Evolutionary conservation across 2,888 invertebrate species (phyloP), one percentile per base, ranked within the genome.

Genomic region (Chrysopilus asiliformis): DNA sequence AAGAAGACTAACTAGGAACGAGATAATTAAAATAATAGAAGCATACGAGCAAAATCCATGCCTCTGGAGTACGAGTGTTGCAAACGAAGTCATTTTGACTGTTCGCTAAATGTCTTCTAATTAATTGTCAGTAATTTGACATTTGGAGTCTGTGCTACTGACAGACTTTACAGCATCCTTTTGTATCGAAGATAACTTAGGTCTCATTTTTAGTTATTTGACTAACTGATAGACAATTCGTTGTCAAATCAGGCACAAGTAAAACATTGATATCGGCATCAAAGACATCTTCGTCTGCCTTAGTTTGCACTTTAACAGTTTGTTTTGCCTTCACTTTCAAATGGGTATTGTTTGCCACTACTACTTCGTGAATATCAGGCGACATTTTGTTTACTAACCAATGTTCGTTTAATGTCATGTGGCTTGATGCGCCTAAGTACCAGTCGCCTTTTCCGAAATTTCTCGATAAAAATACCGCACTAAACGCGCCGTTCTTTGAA

Each of bases 171-270:
- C 10, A 14, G 24, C 30, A 36, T 10, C 36, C 19, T 2, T 31
- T 19, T 4, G 2, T 19, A 10, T n/a, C 4, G 24, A 36, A 36
- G 14, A 4, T 30, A 8, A 36, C 36, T 9, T 4, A 15, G 4
- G 36, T 13, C 7, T 31, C 20, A 19, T 33, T 14, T 38, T 34
- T 16, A 16, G 36, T 36, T 4, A 43, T 41, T 31, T 38, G 20
- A 18, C 40, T 41, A 8, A 46, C 45, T 14, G 45, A 46, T 7
- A 47, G 31, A 29, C 45, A 40, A 27, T 47, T 47, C 12, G 34
- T 31, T 9, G 40, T 24, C 8, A 46, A 29, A 10, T 43, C 36
- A 17, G 42, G 46, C 22, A 46, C 43, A 27, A 33, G 41, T 4
- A 46, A 33, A n/a, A n/a, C n/a, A n/a, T n/a, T n/a, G n/a, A n/a